phyloP scores from a whole-genome alignment of 2,888 invertebrate species.

The Macrosiphum euphorbiae region DNA sequence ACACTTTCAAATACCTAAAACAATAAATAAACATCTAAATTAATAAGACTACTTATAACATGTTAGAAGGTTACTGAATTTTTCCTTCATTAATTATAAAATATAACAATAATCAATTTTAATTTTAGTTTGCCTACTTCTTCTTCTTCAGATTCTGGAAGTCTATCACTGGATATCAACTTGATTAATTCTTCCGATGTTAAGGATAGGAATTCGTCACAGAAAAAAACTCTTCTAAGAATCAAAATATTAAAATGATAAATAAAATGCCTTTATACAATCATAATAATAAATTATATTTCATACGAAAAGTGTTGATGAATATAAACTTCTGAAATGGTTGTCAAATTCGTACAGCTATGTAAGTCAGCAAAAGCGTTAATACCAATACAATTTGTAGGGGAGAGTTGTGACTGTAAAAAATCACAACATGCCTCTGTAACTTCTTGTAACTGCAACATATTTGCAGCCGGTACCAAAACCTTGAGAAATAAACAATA shows the following conservation, averaged over 20 bases:
- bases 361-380: conserved; percentile 95
- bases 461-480: too few species aligned
- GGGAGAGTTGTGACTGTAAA: conserved; percentile 89
- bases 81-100: neutral
- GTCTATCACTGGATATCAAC: conserved; percentile 88
- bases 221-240: conserved; percentile 84
- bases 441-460: too few species aligned
- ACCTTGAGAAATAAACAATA: conserved; percentile 73
- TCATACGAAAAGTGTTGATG: too few species aligned
- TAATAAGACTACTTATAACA: neutral
- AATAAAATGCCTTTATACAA: conserved; percentile 66
- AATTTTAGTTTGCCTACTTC: conserved; percentile 73
- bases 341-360: conserved; percentile 86
- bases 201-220: conserved; percentile 88
- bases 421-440: conserved; percentile 69
- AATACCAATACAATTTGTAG: conserved; percentile 96
- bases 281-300: too few species aligned
- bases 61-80: too few species aligned
- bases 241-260: conserved; percentile 42
- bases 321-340: too few species aligned
- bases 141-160: conserved; percentile 88
- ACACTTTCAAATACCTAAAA: too few species aligned
- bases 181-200: conserved; percentile 80
- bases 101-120: neutral
- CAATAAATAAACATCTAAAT: neutral